Base-by-base conservation (phyloP, 2,113 vertebrate species). In the Bubo blakistoni region DNA sequence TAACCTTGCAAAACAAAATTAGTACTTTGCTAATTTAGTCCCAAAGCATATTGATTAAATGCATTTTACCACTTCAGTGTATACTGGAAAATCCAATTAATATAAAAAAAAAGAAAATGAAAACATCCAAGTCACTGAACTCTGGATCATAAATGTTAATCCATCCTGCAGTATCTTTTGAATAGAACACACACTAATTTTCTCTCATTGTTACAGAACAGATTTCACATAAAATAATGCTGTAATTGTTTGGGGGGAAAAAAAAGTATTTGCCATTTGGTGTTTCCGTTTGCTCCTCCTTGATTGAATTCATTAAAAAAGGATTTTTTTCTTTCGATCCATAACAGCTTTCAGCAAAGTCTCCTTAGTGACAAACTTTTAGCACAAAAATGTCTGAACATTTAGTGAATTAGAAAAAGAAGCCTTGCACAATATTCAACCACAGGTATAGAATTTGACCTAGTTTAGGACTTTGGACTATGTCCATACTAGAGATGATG, bases 11-110 rank as follows among this genome's bases (percentile, higher is more conserved):
- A 93, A 97, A 97, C 94, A 97, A 97, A 98, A 97, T 95, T 85
- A 96, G 94, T 95, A 86, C 94, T 97, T 97, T 97, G 90, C 80
- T 98, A 97, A 98, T 98, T 95, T 97, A 93, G 94, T 97, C 91
- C 95, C 95, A 97, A 96, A 95, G 88, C 92, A 58, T 98, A 97
- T 97, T 95, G 98, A 98, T 97, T 96, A 97, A 98, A 96, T 97
- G 92, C 82, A 93, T 97, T 96, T 97, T 97, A 95, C 92, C 62
- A 93, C 86, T 90, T 97, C 95, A 96, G 94, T 92, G 86, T 97
- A 96, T 95, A 95, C 77, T 97, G 94, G 93, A 87, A 97, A 96
- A 97, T 94, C 90, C 97, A 98, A 97, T 98, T 98, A 98, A 97
- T 97, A 97, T 58, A 44, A 81, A 95, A 95, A 92, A 96, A 96